phyloP scores from a whole-genome alignment of 2,797 vertebrate genomes.

The Rhynchotus rufescens region DNA sequence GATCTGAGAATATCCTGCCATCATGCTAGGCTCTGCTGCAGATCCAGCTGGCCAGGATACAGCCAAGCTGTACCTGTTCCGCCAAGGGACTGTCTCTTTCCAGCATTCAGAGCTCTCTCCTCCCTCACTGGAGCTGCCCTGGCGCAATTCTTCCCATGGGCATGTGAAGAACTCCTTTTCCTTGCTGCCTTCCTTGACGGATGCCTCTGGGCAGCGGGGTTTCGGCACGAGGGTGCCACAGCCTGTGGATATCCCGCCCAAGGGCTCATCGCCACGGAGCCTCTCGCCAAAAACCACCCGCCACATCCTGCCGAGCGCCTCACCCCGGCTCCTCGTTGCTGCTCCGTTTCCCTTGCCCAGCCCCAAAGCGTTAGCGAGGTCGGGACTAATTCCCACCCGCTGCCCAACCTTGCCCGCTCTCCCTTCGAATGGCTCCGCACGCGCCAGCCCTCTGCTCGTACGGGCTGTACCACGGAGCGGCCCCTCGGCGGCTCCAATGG shows the following conservation, averaged over 20 bases:
- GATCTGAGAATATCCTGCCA: background rate
- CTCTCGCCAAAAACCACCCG: background rate
- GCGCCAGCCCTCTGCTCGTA: background rate
- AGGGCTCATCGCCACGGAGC: background rate
- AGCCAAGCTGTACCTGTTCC: background rate
- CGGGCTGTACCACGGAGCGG: background rate
- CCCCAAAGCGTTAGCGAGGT: background rate
- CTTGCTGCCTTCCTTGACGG: background rate
- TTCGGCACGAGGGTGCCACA: background rate
- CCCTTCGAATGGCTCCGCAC: background rate
- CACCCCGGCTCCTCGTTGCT: background rate
- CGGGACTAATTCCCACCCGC: background rate
- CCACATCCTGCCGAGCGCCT: background rate
- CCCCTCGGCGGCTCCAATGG: background rate
- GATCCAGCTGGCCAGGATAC: background rate
- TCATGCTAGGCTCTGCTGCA: background rate
- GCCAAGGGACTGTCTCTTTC: background rate
- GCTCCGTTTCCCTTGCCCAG: background rate
- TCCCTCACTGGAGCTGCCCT: background rate
- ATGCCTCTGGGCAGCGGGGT: background rate
- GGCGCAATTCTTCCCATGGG: background rate
- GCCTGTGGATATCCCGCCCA: background rate
- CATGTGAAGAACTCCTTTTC: accelerated
- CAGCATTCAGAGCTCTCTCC: background rate
- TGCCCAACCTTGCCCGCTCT: background rate